Base-by-base conservation (phyloP, 2,113 vertebrate species). In the Gymnorhina tibicen region DNA sequence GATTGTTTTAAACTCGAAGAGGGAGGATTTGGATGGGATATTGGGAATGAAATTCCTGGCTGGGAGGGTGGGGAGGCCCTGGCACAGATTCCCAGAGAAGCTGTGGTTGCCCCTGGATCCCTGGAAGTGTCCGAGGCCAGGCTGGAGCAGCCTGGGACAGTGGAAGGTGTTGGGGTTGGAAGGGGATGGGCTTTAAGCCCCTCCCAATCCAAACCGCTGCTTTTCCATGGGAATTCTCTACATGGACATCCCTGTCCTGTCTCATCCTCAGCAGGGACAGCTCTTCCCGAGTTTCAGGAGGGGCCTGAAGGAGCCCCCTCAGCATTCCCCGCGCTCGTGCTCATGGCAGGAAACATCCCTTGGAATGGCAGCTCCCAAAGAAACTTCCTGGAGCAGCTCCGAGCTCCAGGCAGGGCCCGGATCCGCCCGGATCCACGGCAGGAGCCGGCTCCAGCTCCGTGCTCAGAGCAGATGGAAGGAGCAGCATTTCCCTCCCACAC, bases 201-300 rank as follows among this genome's bases (percentile, higher is more conserved):
- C 49, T 59, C 19, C 83, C 42, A 24, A 16, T 15, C 41, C 60
- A 66, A 30, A 15, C 13, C 7, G 2, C 9, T 8, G 32, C 16
- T n/a, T 85, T 82, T 41, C n/a, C 4, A 6, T 28, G 41, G 72
- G 68, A 80, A 53, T 66, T 69, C 74, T 73, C 46, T 7, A 1
- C 10, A 0, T 0, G 23, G 58, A 24, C 18, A 23, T n/a, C 47
- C 60, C 27, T 2, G 2, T 21, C 21, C 41, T 10, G 0, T 24
- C 32, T 58, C 49, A 9, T 3, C 30, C 64, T 58, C 53, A 58
- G 74, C 50, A 9, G 30, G 28, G 33, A 64, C 21, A 24, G 24
- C 33, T 44, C 62, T 72, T 37, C 41, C 79, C 60, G 50, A 58
- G 10, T 18, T 12, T 3, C 50, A n/a, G 70, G 39, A 52, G 28